Evolutionary conservation across 2,888 invertebrate species (phyloP).

Genomic region (Aleiodes leptofemur): DNA sequence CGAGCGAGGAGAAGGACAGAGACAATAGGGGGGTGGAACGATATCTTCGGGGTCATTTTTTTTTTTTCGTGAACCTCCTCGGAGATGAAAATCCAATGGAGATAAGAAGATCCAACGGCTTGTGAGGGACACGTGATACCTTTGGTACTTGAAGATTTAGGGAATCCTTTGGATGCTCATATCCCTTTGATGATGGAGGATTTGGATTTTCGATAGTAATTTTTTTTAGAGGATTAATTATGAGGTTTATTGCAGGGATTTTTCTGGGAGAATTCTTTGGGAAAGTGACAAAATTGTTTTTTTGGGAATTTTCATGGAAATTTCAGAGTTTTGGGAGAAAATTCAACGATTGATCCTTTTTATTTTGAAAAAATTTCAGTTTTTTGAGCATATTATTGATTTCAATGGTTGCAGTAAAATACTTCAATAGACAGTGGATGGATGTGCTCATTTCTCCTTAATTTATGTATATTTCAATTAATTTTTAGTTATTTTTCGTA

Average conservation of each 20-base stretch:
- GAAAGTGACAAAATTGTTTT: not conserved
- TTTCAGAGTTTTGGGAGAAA: not conserved
- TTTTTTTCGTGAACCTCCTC: not conserved
- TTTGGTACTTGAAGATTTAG: not conserved
- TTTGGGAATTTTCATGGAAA: not conserved
- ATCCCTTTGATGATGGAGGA: not conserved
- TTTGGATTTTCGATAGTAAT: not conserved
- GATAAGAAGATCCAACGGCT: not conserved
- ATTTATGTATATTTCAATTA: too few relatives aligned
- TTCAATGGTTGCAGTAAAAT: too few relatives aligned
- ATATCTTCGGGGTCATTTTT: not conserved
- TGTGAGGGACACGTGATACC: conserved; percentile 12
- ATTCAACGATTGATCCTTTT: too few relatives aligned
- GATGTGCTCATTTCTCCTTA: too few relatives aligned
- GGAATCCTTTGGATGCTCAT: not conserved
- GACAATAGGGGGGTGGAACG: conserved; percentile 1
- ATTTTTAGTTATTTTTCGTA: too few relatives aligned
- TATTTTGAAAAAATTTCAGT: too few relatives aligned
- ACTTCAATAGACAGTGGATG: too few relatives aligned
- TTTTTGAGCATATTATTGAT: too few relatives aligned
- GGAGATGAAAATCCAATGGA: conserved; percentile 13
- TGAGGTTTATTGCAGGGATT: too few relatives aligned
- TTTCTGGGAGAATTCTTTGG: too few relatives aligned
- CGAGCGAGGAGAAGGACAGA: conserved; percentile 3
- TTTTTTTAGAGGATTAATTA: too few relatives aligned